These are phyloP conservation scores for Lytechinus pictus DNA, from an alignment of 35 echinoderm and acorn worm species.

Conservation along the genomic window DNA sequence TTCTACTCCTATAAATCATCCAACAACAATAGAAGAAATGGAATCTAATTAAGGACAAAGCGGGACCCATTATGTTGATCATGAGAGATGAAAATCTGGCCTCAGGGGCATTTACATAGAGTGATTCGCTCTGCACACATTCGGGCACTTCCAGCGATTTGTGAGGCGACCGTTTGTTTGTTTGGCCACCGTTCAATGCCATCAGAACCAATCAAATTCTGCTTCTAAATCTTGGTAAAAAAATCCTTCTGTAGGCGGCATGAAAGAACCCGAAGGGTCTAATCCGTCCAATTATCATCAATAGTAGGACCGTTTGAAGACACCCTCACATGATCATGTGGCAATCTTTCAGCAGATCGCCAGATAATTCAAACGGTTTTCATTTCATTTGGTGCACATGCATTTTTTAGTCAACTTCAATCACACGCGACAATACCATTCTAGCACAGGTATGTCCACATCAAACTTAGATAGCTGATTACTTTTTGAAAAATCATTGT, in stretches of 20 bases:
- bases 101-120: slow-evolving; percentile 10
- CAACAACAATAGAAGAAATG: not conserved
- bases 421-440: too few species aligned
- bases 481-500: not conserved
- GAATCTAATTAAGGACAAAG: slow-evolving; percentile 12
- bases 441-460: not conserved
- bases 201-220: not conserved
- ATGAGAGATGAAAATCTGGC: not conserved
- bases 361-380: not conserved
- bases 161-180: not conserved
- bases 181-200: not conserved
- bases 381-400: not conserved
- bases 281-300: not conserved
- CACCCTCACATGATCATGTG: not conserved
- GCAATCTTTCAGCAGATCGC: not conserved
- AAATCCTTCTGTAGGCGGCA: not conserved
- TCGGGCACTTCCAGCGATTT: not conserved
- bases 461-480: not conserved
- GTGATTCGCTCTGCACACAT: not conserved
- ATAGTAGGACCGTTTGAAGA: not conserved
- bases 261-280: not conserved
- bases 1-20: not conserved
- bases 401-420: not conserved
- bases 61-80: not conserved
- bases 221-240: not conserved